A percentile compares a stretch with the other conserved stretches of the same genome.
Conservation (phyloP, 2,888 invertebrate genomes). For the Scaptomyza parva region DNA sequence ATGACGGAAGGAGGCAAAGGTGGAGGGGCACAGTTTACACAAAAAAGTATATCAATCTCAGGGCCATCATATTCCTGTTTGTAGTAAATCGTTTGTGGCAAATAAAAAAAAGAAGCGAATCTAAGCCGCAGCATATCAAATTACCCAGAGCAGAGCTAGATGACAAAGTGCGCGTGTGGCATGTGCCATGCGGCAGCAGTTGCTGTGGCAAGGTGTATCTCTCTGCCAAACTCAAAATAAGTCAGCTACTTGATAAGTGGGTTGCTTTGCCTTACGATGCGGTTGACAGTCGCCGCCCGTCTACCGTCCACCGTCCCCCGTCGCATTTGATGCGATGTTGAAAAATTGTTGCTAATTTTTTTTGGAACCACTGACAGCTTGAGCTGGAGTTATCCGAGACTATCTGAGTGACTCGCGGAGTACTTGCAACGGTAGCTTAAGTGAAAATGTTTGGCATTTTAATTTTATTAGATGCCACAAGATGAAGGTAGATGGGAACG, state of each 20-base stretch:
- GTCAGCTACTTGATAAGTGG: constrained; percentile 66
- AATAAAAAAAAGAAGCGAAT: constrained; percentile 59
- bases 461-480: constrained; percentile 64
- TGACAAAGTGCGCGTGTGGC: constrained; percentile 73
- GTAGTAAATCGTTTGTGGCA: constrained; percentile 74
- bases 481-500: constrained; percentile 36
- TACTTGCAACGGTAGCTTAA: constrained; percentile 34
- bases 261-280: constrained; percentile 37
- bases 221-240: constrained; percentile 53
- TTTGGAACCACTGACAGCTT: constrained; percentile 64
- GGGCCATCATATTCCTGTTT: constrained; percentile 67
- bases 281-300: constrained; percentile 71
- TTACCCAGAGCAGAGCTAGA: constrained; percentile 55
- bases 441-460: constrained; percentile 74
- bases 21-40: constrained; percentile 17
- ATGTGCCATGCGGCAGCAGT: constrained; percentile 40
- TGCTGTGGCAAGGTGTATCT: constrained; percentile 67
- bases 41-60: constrained; percentile 29
- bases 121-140: constrained; percentile 79
- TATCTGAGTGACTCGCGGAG: constrained; percentile 53
- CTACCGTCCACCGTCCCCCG: no score
- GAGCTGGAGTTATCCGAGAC: constrained; percentile 23
- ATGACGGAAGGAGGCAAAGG: neutral
- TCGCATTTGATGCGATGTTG: constrained; percentile 74
- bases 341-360: constrained; percentile 78